Evolutionary conservation across 2,888 invertebrate species (phyloP), one percentile per base, ranked within the genome.

Genomic region (Pachliopta kotzebuea): DNA sequence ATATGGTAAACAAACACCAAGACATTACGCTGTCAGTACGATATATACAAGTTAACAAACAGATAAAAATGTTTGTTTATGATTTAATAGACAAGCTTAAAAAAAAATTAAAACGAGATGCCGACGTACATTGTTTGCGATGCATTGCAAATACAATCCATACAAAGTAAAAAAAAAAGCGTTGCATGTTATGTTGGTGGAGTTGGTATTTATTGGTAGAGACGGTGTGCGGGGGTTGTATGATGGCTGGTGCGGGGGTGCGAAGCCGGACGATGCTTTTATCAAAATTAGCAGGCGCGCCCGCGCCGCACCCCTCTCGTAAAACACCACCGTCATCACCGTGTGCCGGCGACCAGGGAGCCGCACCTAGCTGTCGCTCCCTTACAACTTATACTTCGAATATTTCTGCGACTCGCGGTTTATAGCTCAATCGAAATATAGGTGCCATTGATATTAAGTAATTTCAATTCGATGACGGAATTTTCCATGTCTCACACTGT

Each of bases 241-340:
- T 68, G 61, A 54, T 70, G 37, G 37, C 72, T 11, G 11, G 72
- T 90, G 90, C 75, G 6, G 37, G 37, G 11, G 14, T 11, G 37
- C 37, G 90, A 84, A 90, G 87, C 84, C 85, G 84, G 80, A 78
- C 83, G 85, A 86, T 78, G 91, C 91, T 91, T 91, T 91, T 90
- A 91, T 88, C 90, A 83, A 90, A 91, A 91, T 91, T 88, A 88
- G 88, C 85, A 78, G 84, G 84, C 61, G 86, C 86, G 86, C 85
- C 84, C 88, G 84, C 81, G 77, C 70, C 76, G 84, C 90, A 84
- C 90, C 90, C 87, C 84, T 78, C 80, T 86, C 89, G 85, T 90
- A 90, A 90, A 90, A 88, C 82, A 84, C 86, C 81, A 83, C 78
- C 75, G 85, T 86, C 88, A 87, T 81, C 83, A 78, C 81, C 80